Percentiles rank a stretch among this genome's conserved stretches.
Evolutionary conservation across 2,113 vertebrate species (phyloP).

Genomic region (Brachyhypopomus occidentalis): DNA sequence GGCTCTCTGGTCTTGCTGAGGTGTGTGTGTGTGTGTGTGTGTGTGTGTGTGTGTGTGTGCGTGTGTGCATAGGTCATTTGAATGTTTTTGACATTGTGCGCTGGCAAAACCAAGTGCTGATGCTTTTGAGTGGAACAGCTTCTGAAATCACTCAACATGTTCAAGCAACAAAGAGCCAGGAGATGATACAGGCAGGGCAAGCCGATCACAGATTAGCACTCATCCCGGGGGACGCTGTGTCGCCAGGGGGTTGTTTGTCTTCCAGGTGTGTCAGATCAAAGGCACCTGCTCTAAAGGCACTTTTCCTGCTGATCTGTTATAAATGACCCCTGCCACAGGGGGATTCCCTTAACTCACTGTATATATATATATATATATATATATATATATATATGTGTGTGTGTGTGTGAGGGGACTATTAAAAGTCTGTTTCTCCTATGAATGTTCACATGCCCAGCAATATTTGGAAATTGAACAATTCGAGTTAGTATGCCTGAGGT

Average conservation of each 20-base stretch:
- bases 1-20: too few relatives aligned
- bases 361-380: too few relatives aligned
- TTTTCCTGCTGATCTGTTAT: background rate
- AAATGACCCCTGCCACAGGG: background rate
- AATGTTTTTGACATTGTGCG: background rate
- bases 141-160: background rate
- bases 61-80: background rate
- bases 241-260: background rate
- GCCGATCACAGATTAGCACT: conserved; percentile 3
- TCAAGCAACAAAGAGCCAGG: background rate
- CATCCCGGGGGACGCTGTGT: background rate
- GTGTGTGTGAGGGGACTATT: conserved; percentile 1
- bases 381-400: background rate
- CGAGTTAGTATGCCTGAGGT: too few relatives aligned
- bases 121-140: background rate
- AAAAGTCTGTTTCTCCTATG: background rate
- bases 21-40: background rate
- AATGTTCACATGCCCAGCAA: too few relatives aligned
- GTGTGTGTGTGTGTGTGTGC: background rate
- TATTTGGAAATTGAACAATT: too few relatives aligned
- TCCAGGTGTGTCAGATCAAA: background rate
- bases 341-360: background rate
- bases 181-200: background rate
- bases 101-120: background rate
- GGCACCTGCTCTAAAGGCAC: background rate